A percentile compares a stretch with the other conserved stretches of the same genome.
Evolutionary conservation across 2,888 invertebrate species (phyloP).

Genomic region (Sympetrum striolatum): DNA sequence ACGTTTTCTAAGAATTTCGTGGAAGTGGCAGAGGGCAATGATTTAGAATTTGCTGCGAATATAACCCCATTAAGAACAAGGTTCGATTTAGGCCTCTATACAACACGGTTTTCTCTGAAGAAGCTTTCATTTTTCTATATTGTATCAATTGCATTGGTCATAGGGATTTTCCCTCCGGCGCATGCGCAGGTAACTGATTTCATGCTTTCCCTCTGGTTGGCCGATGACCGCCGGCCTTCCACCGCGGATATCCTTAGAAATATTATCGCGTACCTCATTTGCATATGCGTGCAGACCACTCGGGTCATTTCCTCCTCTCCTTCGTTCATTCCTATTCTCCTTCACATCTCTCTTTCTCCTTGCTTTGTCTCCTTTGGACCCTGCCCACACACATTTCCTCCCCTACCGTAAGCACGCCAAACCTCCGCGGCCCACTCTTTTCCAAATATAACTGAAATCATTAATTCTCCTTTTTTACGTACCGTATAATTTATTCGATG

Average conservation of each 20-base stretch:
- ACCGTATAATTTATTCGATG: not conserved
- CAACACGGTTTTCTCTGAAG: no score
- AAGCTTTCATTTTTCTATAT: no score
- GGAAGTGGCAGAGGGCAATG: no score
- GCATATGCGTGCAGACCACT: conserved; percentile 38
- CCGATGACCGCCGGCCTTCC: conserved; percentile 22
- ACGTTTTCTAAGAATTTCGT: no score
- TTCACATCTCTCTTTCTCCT: not conserved
- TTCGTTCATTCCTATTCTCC: not conserved
- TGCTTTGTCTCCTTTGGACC: not conserved
- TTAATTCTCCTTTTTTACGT: not conserved
- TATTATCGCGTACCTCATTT: conserved; percentile 18
- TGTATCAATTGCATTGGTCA: no score
- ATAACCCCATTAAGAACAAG: no score
- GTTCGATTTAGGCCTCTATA: no score
- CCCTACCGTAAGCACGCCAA: not conserved
- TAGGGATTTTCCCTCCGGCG: not conserved
- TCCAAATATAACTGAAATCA: not conserved
- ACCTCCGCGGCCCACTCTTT: not conserved
- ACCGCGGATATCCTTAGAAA: conserved; percentile 9
- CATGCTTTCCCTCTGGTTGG: not conserved
- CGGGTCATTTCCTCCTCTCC: not conserved
- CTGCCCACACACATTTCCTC: not conserved
- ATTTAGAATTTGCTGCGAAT: no score
- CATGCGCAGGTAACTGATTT: not conserved